Percentiles rank a stretch among this genome's conserved stretches.
Evolutionary conservation across 1,140 invertebrate species (phyloP).

Genomic region (Rhynchophorus ferrugineus): DNA sequence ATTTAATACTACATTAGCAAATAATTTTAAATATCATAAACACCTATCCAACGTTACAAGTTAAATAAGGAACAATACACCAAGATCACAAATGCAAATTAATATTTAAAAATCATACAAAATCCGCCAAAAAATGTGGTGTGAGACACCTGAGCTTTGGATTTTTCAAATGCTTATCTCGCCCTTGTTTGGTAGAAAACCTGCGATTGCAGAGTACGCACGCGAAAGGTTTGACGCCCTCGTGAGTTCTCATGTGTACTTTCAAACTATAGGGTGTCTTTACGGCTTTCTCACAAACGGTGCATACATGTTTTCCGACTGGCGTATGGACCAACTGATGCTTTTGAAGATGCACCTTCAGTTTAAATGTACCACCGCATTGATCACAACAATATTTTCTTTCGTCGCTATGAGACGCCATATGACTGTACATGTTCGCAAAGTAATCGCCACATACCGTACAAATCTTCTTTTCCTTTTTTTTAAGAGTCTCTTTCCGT

Average conservation of each 20-base stretch:
- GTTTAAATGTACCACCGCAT: slow-evolving; percentile 30
- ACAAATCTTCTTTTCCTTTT: slow-evolving; percentile 3
- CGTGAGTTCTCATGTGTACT: slow-evolving; percentile 43
- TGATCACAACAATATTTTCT: slow-evolving; percentile 20
- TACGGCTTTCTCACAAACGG: slow-evolving; percentile 16
- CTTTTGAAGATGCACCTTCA: slow-evolving; percentile 18
- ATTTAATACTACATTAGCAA: too few species aligned
- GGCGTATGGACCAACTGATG: slow-evolving; percentile 63
- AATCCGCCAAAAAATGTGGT: too few species aligned
- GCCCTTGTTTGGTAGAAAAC: slow-evolving; percentile 36
- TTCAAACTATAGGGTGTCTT: slow-evolving; percentile 33
- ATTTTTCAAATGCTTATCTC: slow-evolving; percentile 37
- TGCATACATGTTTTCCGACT: slow-evolving; percentile 42
- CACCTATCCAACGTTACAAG: too few species aligned
- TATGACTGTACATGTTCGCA: slow-evolving; percentile 18
- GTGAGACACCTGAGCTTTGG: too few species aligned
- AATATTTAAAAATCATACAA: too few species aligned
- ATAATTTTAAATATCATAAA: too few species aligned
- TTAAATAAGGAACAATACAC: too few species aligned
- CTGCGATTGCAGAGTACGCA: slow-evolving; percentile 25
- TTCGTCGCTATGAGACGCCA: slow-evolving; percentile 16
- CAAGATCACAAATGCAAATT: too few species aligned
- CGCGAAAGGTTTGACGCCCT: slow-evolving; percentile 42
- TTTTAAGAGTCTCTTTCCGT: neutral
- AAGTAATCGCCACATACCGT: slow-evolving; percentile 11